Conservation (phyloP, 2,888 invertebrate species). For the Parnassius orleans region DNA sequence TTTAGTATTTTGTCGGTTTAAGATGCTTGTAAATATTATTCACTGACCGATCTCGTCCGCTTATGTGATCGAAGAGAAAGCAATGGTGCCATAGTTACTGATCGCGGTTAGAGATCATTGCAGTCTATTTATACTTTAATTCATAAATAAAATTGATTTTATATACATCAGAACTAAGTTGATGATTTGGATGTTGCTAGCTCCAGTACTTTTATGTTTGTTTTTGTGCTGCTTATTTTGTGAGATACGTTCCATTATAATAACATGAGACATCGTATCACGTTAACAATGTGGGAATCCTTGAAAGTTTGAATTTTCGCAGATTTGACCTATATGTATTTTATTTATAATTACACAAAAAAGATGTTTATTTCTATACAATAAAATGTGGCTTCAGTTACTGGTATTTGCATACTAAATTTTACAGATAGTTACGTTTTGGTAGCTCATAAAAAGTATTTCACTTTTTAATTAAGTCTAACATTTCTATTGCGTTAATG, state of each 20-base stretch:
- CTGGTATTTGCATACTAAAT: no score
- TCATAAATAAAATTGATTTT: background rate
- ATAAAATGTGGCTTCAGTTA: no score
- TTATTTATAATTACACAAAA: no score
- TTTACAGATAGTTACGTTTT: no score
- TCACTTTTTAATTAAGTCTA: background rate
- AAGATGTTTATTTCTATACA: no score
- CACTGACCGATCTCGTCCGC: conserved; percentile 31
- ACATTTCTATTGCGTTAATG: conserved; percentile 7
- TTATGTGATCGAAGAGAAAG: conserved; percentile 36
- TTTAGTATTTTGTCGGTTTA: background rate
- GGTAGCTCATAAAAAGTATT: background rate
- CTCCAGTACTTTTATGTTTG: no score
- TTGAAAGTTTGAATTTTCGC: no score
- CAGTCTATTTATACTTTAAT: conserved; percentile 21
- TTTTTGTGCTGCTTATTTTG: no score
- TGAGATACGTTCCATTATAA: background rate
- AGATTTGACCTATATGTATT: no score
- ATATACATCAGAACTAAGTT: no score
- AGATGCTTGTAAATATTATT: conserved; percentile 37
- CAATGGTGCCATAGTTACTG: conserved; percentile 32
- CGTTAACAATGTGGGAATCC: conserved; percentile 2
- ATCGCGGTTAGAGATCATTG: conserved; percentile 22
- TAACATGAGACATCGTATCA: conserved; percentile 4
- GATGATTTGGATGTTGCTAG: no score